Evolutionary conservation across 2,888 invertebrate genomes (phyloP).

Genomic region (Eristalis pertinax): DNA sequence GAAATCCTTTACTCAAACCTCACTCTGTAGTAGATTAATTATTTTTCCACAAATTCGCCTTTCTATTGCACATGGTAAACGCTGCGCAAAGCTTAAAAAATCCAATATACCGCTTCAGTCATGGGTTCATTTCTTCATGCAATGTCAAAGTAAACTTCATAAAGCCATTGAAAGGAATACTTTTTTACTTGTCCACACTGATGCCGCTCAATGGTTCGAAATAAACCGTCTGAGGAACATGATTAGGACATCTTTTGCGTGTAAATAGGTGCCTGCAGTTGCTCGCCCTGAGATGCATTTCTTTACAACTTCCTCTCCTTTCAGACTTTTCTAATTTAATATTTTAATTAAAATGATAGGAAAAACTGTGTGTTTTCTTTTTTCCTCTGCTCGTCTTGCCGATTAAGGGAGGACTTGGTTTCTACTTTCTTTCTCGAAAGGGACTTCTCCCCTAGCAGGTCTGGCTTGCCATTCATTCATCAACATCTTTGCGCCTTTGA

Average conservation of each 20-base stretch:
- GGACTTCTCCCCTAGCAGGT: slow-evolving; percentile 15
- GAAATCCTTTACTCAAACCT: no score
- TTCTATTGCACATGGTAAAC: no score
- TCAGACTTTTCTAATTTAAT: slow-evolving; percentile 58
- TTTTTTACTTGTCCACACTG: background rate
- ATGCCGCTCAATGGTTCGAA: background rate
- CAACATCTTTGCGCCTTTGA: slow-evolving; percentile 63
- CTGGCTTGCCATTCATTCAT: slow-evolving; percentile 52
- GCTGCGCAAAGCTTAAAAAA: no score
- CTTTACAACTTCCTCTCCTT: slow-evolving; percentile 41
- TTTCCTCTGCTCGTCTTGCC: slow-evolving; percentile 12
- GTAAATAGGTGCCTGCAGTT: background rate
- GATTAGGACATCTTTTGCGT: background rate
- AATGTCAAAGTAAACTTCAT: background rate
- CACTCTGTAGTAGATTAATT: no score
- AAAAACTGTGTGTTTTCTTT: slow-evolving; percentile 37
- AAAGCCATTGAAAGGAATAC: background rate
- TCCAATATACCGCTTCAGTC: background rate
- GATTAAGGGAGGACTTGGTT: background rate
- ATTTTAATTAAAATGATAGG: slow-evolving; percentile 66
- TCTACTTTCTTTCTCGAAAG: slow-evolving; percentile 23
- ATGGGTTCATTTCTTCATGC: background rate
- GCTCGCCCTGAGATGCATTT: background rate
- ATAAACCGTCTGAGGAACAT: background rate
- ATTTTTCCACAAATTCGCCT: no score